A percentile compares a stretch with the other conserved stretches of the same genome.
phyloP scores from a whole-genome alignment of 2,113 vertebrate species.

The Solenodon paradoxus region DNA sequence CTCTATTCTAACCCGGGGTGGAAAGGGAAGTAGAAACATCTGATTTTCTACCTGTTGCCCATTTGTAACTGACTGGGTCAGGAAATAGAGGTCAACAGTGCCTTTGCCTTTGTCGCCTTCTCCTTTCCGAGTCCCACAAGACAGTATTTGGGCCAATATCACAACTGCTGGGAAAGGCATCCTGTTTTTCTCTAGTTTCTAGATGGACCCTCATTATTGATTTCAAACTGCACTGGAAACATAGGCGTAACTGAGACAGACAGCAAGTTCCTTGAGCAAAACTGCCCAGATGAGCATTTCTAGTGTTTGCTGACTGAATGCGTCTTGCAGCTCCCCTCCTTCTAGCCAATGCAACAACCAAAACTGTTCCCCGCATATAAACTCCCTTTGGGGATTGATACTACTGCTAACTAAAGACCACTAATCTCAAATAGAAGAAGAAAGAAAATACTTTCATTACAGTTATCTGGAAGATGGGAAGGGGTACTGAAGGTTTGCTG shows the following conservation, averaged over 20 bases:
- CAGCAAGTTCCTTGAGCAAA: not conserved
- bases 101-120: not conserved
- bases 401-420: not conserved
- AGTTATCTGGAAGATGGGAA: not conserved
- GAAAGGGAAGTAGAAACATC: not conserved
- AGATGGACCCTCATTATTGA: not conserved
- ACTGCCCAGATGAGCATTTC: not conserved
- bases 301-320: not conserved
- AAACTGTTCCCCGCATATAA: not conserved
- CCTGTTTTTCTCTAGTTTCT: not conserved
- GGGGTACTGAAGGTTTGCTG: not conserved
- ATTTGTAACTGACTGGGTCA: not conserved
- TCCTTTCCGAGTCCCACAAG: not conserved
- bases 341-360: not conserved
- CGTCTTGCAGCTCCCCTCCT: not conserved
- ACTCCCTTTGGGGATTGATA: not conserved
- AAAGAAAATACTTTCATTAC: not conserved
- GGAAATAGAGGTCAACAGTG: not conserved
- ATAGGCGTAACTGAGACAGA: not conserved
- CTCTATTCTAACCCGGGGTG: not conserved
- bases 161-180: not conserved
- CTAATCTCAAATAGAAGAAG: not conserved
- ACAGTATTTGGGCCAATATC: not conserved
- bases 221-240: not conserved
- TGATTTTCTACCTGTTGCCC: not conserved